Conservation (phyloP, 2,113 vertebrate genomes). For the Callospermophilus lateralis region DNA sequence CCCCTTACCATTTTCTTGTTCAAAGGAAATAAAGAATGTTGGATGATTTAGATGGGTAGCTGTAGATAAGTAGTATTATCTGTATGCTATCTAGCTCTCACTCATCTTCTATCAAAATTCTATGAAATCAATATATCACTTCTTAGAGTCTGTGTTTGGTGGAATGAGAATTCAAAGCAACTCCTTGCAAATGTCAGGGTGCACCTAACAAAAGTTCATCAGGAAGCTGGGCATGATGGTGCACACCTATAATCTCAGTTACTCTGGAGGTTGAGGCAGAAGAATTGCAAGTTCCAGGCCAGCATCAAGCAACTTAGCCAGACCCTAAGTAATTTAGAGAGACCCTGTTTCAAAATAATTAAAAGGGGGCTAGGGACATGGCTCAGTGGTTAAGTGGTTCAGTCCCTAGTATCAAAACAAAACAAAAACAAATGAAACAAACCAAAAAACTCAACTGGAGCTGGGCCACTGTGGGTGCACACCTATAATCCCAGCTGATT, state of each 20-base stretch:
- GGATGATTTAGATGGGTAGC: not conserved
- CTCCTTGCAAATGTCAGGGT: not conserved
- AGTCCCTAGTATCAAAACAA: not conserved
- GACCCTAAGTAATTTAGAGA: too few species aligned
- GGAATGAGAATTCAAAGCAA: conserved; percentile 10
- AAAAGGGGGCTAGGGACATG: too few species aligned
- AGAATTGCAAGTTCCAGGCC: too few species aligned
- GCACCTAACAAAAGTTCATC: not conserved
- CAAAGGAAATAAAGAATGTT: not conserved
- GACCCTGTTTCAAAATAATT: too few species aligned
- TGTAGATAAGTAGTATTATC: not conserved
- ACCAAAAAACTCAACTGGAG: not conserved
- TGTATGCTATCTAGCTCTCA: conserved; percentile 11
- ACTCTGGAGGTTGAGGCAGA: too few species aligned
- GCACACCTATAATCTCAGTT: too few species aligned
- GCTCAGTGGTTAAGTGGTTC: not conserved
- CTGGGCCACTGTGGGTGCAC: not conserved
- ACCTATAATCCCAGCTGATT: not conserved
- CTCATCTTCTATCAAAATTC: conserved; percentile 12
- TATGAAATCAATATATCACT: not conserved
- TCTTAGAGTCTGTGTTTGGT: not conserved
- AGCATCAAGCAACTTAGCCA: too few species aligned
- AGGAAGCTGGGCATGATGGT: too few species aligned
- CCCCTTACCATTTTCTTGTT: not conserved
- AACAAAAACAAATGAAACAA: too few species aligned